Conservation (phyloP, 1,140 invertebrate species). For the Sycophaga agraensis region DNA sequence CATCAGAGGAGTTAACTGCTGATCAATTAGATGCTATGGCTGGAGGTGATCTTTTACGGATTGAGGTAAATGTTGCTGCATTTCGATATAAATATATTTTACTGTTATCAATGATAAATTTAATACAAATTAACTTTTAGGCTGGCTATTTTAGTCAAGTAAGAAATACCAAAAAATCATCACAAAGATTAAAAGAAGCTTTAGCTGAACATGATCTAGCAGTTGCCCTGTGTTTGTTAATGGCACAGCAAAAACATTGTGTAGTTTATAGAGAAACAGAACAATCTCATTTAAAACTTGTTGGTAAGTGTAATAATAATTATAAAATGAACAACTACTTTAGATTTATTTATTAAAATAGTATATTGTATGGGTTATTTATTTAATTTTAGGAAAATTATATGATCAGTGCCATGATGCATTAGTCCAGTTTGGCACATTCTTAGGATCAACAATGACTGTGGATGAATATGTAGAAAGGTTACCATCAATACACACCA, state of each 20-base stretch:
- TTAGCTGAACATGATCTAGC: slow-evolving; percentile 89
- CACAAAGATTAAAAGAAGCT: slow-evolving; percentile 92
- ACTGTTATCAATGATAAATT: slow-evolving; percentile 13
- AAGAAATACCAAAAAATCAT: slow-evolving; percentile 94
- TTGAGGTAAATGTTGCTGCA: slow-evolving; percentile 82
- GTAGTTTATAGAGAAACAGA: slow-evolving; percentile 86
- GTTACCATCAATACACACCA: slow-evolving; percentile 84
- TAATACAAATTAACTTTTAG: slow-evolving; percentile 49
- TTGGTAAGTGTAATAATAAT: slow-evolving; percentile 57
- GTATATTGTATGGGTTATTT: neutral
- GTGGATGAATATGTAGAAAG: slow-evolving; percentile 92
- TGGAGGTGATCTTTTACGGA: slow-evolving; percentile 91
- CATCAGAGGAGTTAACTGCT: slow-evolving; percentile 92
- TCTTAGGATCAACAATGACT: slow-evolving; percentile 88
- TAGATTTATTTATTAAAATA: neutral
- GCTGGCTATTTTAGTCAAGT: slow-evolving; percentile 97
- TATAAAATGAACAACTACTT: slow-evolving; percentile 35
- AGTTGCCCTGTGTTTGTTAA: slow-evolving; percentile 88
- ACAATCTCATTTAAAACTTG: slow-evolving; percentile 88
- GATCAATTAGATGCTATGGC: slow-evolving; percentile 96
- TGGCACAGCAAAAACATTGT: slow-evolving; percentile 95
- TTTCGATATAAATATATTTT: too few species aligned
- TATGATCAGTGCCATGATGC: slow-evolving; percentile 96
- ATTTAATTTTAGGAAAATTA: slow-evolving; percentile 56
- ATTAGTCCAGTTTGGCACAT: slow-evolving; percentile 95